Evolutionary conservation across 2,113 vertebrate species (phyloP), one percentile per base, ranked within the genome.

Genomic region (Plectropomus leopardus): DNA sequence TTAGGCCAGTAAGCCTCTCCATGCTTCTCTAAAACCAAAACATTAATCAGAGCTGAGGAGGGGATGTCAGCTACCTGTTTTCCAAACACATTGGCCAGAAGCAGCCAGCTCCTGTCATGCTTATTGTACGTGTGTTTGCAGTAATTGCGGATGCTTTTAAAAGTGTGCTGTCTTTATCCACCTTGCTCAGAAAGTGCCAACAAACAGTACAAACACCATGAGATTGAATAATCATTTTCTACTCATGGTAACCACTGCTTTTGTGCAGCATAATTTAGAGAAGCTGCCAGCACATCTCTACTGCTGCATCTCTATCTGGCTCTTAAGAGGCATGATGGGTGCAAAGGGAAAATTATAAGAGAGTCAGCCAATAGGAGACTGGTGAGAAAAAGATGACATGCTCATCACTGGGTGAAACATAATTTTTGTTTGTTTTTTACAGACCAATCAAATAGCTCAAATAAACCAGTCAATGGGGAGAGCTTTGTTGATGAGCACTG

Each of bases 161-260:
- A 82, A 69, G 19, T 28, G 3, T 2, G 2, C 68, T 14, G 32
- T 80, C 60, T 67, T 80, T 72, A 84, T 76, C 50, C 68, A 44
- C 8, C 44, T 54, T 75, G 51, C 72, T 57, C 40, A 6, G 28
- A 76, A 86, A 86, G 40, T 70, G n/a, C 26, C 40, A 73, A 59
- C 17, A 85, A 74, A 78, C 53, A 3, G 51, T 53, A 21, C 60
- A 81, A 55, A 53, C 67, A 57, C 67, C 4, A 16, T 30, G 16
- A 42, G 47, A 68, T 34, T 71, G 74, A 89, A 80, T 69, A 54
- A 78, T 80, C 17, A 76, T 85, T 73, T 81, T 57, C 54, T 14
- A 23, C 72, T 74, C 59, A 4, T 78, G 69, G 48, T 70, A 83
- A 67, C 32, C 44, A 24, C 45, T 45, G 55, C 58, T 64, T 71